Percentiles rank a stretch among this genome's conserved stretches.
Conservation (phyloP, 1,140 invertebrate genomes). For the Zaprionus tsacasi region DNA sequence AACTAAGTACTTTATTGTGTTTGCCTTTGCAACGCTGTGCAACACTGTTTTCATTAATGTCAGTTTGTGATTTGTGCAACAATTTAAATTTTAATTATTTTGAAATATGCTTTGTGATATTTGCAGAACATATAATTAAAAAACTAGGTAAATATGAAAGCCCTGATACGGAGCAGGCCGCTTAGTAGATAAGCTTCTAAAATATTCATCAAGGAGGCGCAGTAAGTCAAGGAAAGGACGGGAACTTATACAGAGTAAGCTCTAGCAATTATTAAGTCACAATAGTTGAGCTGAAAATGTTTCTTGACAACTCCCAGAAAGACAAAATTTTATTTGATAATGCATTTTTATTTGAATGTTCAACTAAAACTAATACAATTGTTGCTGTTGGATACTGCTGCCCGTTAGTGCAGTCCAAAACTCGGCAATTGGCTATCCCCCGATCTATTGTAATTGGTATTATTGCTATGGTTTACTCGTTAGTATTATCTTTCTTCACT, state of each 20-base stretch:
- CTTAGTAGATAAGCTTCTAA: too few relatives aligned
- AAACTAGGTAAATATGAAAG: too few relatives aligned
- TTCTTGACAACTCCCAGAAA: not conserved
- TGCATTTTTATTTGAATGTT: conserved; percentile 42
- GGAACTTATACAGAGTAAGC: too few relatives aligned
- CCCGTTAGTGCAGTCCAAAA: conserved; percentile 26
- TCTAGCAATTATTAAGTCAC: too few relatives aligned
- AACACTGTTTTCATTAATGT: not conserved
- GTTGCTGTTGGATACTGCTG: conserved; percentile 36
- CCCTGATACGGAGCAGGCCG: too few relatives aligned
- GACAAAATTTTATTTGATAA: conserved; percentile 13
- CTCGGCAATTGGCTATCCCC: conserved; percentile 29
- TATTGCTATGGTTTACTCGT: conserved; percentile 12
- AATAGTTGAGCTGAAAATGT: too few relatives aligned
- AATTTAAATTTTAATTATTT: too few relatives aligned
- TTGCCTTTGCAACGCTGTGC: not conserved
- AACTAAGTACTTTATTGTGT: not conserved
- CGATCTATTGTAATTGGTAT: conserved; percentile 15
- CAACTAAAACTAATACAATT: conserved; percentile 47
- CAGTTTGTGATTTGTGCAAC: too few relatives aligned
- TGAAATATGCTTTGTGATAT: too few relatives aligned
- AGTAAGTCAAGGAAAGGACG: too few relatives aligned
- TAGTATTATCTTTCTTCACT: conserved; percentile 23
- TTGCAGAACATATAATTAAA: too few relatives aligned
- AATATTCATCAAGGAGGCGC: too few relatives aligned